A percentile compares a stretch with the other conserved stretches of the same genome.
These are phyloP conservation scores for Bufo gargarizans DNA, from an alignment of 2,113 vertebrate genomes.

Conservation along the genomic window DNA sequence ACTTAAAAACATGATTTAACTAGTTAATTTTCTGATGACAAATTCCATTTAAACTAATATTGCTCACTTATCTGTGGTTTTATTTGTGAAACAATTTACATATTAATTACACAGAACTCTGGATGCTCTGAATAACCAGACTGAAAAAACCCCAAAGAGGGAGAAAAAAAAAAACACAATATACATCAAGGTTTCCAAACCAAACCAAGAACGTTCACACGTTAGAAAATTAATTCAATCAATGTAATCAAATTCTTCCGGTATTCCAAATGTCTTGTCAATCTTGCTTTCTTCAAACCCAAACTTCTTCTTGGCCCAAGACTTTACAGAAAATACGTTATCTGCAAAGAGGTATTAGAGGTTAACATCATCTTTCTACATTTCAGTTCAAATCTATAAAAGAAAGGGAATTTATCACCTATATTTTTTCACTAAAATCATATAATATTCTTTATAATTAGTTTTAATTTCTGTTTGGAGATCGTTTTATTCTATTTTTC, in stretches of 20 bases:
- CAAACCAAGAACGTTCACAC: background rate
- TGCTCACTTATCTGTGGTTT: background rate
- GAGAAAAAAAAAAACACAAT: background rate
- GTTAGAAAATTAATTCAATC: conserved; percentile 73
- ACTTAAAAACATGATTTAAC: no score
- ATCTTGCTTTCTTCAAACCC: conserved; percentile 88
- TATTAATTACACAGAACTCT: background rate
- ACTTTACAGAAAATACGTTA: conserved; percentile 95
- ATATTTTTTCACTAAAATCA: no score
- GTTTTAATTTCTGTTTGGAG: no score
- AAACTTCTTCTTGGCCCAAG: conserved; percentile 97
- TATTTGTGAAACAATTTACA: background rate
- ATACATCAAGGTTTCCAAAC: background rate
- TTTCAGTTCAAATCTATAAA: background rate
- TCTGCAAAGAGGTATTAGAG: conserved; percentile 71
- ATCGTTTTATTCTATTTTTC: no score
- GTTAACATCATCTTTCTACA: background rate
- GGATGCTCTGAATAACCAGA: background rate
- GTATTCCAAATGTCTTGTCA: conserved; percentile 95
- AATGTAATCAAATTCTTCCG: conserved; percentile 96
- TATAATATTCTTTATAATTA: no score
- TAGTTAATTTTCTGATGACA: no score
- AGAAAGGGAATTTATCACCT: background rate
- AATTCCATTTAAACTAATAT: background rate
- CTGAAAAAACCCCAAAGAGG: background rate